Evolutionary conservation across 2,888 invertebrate genomes (phyloP).

Genomic region (Eupithecia abbreviata): DNA sequence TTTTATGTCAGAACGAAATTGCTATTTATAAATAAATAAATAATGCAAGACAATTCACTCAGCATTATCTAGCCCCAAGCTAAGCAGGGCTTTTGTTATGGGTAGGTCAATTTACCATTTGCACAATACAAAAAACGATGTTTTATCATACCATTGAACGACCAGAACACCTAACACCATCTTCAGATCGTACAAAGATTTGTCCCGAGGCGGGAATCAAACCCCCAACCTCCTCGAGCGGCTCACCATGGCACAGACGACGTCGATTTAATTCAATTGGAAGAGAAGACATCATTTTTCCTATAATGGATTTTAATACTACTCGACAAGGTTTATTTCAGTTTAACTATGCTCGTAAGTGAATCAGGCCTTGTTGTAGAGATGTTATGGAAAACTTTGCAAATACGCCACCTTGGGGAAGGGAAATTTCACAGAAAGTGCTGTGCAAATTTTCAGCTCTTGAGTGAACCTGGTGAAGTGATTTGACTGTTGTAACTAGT

Average conservation of each 20-base stretch:
- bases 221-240: too few species aligned
- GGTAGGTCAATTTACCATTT: too few species aligned
- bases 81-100: too few species aligned
- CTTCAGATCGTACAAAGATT: too few species aligned
- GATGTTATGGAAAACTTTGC: conserved; percentile 73
- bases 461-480: conserved; percentile 39
- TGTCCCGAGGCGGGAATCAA: too few species aligned
- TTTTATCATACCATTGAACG: too few species aligned
- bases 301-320: neutral
- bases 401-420: conserved; percentile 66
- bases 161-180: too few species aligned
- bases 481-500: conserved; percentile 12
- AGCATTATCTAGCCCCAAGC: too few species aligned
- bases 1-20: neutral
- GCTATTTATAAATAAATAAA: neutral
- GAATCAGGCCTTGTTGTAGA: neutral
- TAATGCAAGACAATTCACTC: too few species aligned
- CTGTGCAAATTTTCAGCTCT: conserved; percentile 54
- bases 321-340: neutral
- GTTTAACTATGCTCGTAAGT: neutral
- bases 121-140: too few species aligned
- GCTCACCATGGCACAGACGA: too few species aligned
- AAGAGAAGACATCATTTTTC: neutral
- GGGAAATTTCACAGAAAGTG: conserved; percentile 66
- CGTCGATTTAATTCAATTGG: neutral